Evolutionary conservation across 2,113 vertebrate genomes (phyloP), one percentile per base, ranked within the genome.

Genomic region (Dipodomys merriami): DNA sequence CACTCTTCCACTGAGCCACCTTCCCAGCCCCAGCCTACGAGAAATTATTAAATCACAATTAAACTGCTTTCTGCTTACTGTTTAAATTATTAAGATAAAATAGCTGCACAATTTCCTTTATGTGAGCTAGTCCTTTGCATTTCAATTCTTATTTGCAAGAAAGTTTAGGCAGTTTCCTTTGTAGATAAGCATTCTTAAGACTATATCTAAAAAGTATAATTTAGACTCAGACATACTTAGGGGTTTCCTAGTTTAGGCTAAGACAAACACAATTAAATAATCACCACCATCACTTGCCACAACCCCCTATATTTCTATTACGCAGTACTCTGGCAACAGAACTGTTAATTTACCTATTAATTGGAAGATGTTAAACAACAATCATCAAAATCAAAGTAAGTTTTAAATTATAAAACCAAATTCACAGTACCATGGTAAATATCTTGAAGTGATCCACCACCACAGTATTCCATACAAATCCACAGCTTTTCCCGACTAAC

Each of bases 391-490:
- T 69, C 76, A 79, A 89, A 83, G 57, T 93, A 78, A 49, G 6
- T 90, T 72, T 73, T 64, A 68, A 65, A 96, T 88, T 0, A 6
- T 44, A 30, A 69, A 83, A 79, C n/a, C 0, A 87, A 95, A 27
- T 68, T 78, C 29, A 65, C 80, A 89, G 78, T 98, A 99, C 99
- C 99, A 2, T 99, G 99, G 96, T 99, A 99, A 79, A 99, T 99
- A 96, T 99, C 99, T 85, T 99, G 99, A 92, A 99, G 99, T 57
- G 99, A 99, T 97, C 99, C 99, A 18, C 99, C 99, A 65, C 99
- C 99, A 25, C 99, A 99, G 97, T 99, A 99, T 87, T 99, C 99
- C 99, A 99, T 99, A 96, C 99, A 99, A 95, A 99, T 99, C 99
- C 99, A 99, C 65, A 99, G 98, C 96, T 99, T 99, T 96, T 99